Evolutionary conservation across 2,797 vertebrate genomes (phyloP).

Genomic region (Enteromius fasciolatus): DNA sequence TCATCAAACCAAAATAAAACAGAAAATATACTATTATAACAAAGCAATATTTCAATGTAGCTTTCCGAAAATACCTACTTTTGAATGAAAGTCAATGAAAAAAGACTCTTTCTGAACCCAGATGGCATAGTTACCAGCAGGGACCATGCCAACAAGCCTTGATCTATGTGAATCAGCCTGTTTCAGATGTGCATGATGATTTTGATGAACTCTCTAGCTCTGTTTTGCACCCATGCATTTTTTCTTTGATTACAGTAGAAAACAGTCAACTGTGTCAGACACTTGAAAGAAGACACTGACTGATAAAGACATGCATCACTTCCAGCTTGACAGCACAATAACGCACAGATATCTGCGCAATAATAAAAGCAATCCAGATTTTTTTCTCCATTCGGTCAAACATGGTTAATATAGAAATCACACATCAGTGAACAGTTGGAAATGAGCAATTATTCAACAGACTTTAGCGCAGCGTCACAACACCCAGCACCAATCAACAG

Average conservation of each 20-base stretch:
- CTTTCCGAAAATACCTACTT: neutral
- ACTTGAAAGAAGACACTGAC: conserved; percentile 1
- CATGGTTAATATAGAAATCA: conserved; percentile 42
- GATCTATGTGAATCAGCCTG: neutral
- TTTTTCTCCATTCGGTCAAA: conserved; percentile 6
- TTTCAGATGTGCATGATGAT: neutral
- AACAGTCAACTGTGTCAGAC: neutral
- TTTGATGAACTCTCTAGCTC: conserved; percentile 1
- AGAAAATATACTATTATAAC: neutral
- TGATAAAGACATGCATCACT: conserved; percentile 2
- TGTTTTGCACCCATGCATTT: neutral
- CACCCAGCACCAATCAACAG: conserved; percentile 36
- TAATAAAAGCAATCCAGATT: neutral
- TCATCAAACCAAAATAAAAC: neutral
- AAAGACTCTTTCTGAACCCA: neutral
- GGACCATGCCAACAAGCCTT: neutral
- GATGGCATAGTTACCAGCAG: neutral
- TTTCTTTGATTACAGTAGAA: conserved; percentile 15
- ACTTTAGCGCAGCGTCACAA: conserved; percentile 30
- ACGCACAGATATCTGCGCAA: neutral
- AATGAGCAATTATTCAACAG: conserved; percentile 32
- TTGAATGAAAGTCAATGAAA: neutral
- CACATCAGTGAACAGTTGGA: conserved; percentile 14
- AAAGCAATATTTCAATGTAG: neutral
- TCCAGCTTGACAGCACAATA: conserved; percentile 16